Base-by-base conservation (phyloP, 2,888 invertebrate species). In the Amorpha juglandis region DNA sequence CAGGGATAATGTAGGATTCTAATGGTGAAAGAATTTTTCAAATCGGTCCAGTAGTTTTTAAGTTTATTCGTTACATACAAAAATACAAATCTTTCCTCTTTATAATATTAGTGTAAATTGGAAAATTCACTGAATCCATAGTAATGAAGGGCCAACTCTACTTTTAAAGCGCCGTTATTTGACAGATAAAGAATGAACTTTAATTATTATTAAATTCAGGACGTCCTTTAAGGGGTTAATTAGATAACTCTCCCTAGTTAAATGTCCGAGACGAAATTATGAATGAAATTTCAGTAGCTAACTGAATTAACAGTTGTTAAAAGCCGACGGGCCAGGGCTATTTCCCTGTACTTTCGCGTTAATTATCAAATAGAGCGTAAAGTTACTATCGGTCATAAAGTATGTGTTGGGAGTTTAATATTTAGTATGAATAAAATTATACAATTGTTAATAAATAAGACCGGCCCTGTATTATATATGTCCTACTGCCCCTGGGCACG, bases 271-370 rank as follows among this genome's bases (percentile, higher is more conserved):
- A 38, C 12, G 42, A 16, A 47, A 19, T 58, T 42, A 42, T 42
- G 42, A 58, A 42, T 58, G 42, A 19, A 58, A 58, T 58, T 58
- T 42, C 42, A 42, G 19, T 1, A 11, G 42, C 19, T 42, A 58
- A 58, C 19, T 12, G 58, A 6, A 58, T 58, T 58, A 58, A 19
- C 38, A 58, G 58, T 58, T 58, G 58, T 58, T 58, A 42, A 58
- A 58, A 58, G 42, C 58, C 19, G 55, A 38, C 55, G 38, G 55
- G 19, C 16, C 55, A 11, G 55, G 19, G 58, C 19, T 58, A 58
- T 58, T 58, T 58, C 58, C 16, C 35, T 6, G 35, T 38, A 19
- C 58, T 42, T 6, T 19, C 6, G 4, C 33, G 58, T 19, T 58
- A 58, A 58, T 58, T 42, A 9, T 55, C 35, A 55, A 55, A 55